Percentiles rank a stretch among this genome's conserved stretches.
These are phyloP conservation scores for Eutrigla gurnardus DNA, from an alignment of 2,797 vertebrate species.

Conservation along the genomic window DNA sequence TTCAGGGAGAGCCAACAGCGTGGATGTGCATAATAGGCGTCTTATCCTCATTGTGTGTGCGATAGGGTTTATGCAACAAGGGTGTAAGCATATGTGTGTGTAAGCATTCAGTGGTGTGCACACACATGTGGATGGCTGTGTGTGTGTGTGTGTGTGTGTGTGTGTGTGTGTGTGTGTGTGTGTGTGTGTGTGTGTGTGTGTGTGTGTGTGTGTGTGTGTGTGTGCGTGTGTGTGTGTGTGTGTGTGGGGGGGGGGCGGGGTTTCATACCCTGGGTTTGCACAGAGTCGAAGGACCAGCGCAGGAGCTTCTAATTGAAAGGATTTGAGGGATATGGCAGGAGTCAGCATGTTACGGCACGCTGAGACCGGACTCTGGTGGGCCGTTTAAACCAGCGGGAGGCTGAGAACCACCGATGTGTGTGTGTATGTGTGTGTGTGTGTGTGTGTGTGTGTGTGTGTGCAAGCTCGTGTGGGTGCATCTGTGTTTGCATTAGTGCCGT, in stretches of 20 bases:
- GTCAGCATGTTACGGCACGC: conserved; percentile 78
- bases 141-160: conserved; percentile 27
- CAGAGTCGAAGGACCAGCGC: conserved; percentile 71
- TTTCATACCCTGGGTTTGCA: conserved; percentile 70
- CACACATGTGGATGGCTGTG: conserved; percentile 48
- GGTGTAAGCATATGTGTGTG: conserved; percentile 45
- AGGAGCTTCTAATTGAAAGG: conserved; percentile 86
- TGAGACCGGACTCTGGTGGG: conserved; percentile 77
- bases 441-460: conserved; percentile 10
- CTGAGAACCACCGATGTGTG: conserved; percentile 70
- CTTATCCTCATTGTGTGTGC: conserved; percentile 63
- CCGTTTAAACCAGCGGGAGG: conserved; percentile 80
- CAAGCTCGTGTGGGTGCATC: conserved; percentile 27
- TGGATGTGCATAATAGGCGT: conserved; percentile 80
- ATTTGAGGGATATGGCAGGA: conserved; percentile 80
- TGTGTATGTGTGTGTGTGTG: conserved; percentile 40
- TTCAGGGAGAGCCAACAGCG: conserved; percentile 79
- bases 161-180: no score
- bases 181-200: conserved; percentile 37
- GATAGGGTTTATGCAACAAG: conserved; percentile 58
- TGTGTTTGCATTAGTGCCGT: conserved; percentile 52
- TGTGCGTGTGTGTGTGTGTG: conserved; percentile 14
- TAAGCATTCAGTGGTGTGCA: conserved; percentile 52
- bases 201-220: conserved; percentile 33
- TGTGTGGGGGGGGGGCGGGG: conserved; percentile 52